Base-by-base conservation (phyloP, 2,797 vertebrate genomes). In the Hypotaenidia okinawae region DNA sequence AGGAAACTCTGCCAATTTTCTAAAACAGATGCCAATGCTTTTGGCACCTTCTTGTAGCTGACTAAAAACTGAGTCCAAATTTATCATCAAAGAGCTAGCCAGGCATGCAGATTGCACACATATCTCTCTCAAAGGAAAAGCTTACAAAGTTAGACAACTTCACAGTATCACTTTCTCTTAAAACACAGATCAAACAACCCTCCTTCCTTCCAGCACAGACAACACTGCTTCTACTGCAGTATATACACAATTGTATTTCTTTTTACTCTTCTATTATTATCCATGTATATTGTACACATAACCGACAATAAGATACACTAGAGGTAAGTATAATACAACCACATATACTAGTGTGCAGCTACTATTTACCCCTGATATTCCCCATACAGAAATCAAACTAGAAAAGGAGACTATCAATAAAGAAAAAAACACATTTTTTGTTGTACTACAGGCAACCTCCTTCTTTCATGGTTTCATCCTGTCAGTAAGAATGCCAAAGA, bases 101-200 rank as follows among this genome's bases (percentile, higher is more conserved):
- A 76, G 72, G 75, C 83, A 76, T 62, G 77, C 72, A 97, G 96
- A 97, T 87, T 87, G 90, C 93, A 94, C 91, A 91, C 92, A 85
- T 94, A 93, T 95, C 93, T 93, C 78, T 62, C 95, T 97, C 96
- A 97, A 97, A 97, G 93, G 83, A 75, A 96, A 95, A 92, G 90
- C 96, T 91, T 95, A 91, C 83, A 96, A 95, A 97, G 93, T 96
- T 95, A 93, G 89, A 90, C 91, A 95, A 84, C 89, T 95, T 93
- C 84, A 89, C 59, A 84, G 84, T 77, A 87, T 91, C 91, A 37
- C 32, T 89, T 75, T 78, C 90, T 83, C 95, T 96, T 86, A 92
- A 89, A 96, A 90, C 78, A 55, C 22, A 90, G 76, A 94, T 96
- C 96, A 96, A 96, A 95, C 92, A 91, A 84, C 59, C 67, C 80